Conservation (phyloP, 2,888 invertebrate species). For the Plutella xylostella region DNA sequence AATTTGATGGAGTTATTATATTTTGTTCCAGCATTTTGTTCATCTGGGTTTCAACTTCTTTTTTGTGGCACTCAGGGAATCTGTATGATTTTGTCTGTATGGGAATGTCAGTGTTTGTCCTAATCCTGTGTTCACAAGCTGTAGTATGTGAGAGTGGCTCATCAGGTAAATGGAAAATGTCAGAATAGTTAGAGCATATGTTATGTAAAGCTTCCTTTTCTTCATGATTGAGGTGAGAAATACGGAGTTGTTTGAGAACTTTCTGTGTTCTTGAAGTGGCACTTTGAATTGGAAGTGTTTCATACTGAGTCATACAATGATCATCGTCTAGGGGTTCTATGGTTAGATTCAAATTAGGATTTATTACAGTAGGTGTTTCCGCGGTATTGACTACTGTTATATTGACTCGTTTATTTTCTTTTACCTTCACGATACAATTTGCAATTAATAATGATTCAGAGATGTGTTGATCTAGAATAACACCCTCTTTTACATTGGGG, state of each 20-base stretch:
- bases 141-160: not conserved
- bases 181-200: not conserved
- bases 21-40: not conserved
- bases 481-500: not conserved
- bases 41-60: conserved; percentile 1
- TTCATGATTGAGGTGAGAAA: not conserved
- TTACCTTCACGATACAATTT: not conserved
- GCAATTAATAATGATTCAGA: not conserved
- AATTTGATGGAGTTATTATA: conserved; percentile 1
- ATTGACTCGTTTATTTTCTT: not conserved
- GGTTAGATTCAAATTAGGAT: not conserved
- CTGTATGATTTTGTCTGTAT: conserved; percentile 1
- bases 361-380: not conserved
- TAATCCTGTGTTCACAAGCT: not conserved
- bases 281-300: not conserved
- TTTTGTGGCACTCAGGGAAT: conserved; percentile 5
- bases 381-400: not conserved
- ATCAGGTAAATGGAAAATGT: conserved; percentile 1
- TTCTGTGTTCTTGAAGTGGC: not conserved
- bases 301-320: not conserved
- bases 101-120: not conserved
- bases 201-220: not conserved
- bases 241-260: not conserved
- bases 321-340: not conserved
- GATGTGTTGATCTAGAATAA: not conserved